Evolutionary conservation across 2,113 vertebrate genomes (phyloP).

Genomic region (Osmerus eperlanus): DNA sequence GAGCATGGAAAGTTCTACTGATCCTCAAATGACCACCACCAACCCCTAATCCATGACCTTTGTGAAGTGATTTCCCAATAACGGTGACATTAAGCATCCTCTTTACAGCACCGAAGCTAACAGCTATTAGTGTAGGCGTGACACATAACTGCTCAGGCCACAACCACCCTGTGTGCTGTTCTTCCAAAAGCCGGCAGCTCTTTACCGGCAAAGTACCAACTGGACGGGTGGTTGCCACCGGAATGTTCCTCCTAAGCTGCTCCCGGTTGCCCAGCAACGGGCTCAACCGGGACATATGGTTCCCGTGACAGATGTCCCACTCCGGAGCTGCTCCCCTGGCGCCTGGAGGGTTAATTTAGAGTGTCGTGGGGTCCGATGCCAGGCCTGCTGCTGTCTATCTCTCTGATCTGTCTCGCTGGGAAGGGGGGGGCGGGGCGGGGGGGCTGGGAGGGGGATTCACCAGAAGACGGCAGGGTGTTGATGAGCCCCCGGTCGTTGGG

Average conservation of each 20-base stretch:
- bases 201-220: conserved; percentile 43
- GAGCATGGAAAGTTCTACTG: too few species aligned
- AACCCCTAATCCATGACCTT: too few species aligned
- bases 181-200: background rate
- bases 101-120: too few species aligned
- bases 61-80: too few species aligned
- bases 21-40: too few species aligned
- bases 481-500: conserved; percentile 53
- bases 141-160: too few species aligned
- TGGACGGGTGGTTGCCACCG: conserved; percentile 45
- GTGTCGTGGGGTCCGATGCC: conserved; percentile 38
- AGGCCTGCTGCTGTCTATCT: conserved; percentile 49
- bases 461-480: conserved; percentile 51
- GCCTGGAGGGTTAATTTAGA: conserved; percentile 62
- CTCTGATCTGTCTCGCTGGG: conserved; percentile 26
- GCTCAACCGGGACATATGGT: conserved; percentile 53
- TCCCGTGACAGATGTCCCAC: conserved; percentile 46
- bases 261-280: conserved; percentile 63
- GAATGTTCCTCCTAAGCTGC: conserved; percentile 68
- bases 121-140: too few species aligned
- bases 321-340: conserved; percentile 49
- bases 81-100: too few species aligned
- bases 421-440: conserved; percentile 28
- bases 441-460: conserved; percentile 39
- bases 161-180: background rate